phyloP scores from a whole-genome alignment of 2,797 vertebrate species.

The Bovichtus variegatus region DNA sequence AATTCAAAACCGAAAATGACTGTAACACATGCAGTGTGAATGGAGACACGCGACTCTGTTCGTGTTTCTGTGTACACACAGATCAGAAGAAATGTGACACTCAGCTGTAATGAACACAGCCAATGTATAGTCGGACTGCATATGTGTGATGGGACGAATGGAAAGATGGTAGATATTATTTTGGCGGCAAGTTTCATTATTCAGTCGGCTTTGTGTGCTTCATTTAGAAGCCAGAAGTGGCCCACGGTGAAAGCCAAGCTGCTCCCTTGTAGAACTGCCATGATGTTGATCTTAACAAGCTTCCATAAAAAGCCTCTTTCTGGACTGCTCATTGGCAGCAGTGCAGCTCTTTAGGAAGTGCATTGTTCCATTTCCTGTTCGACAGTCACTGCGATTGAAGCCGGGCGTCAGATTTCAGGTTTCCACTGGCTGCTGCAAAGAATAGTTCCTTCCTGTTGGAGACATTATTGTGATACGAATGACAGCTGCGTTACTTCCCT shows the following conservation, averaged over 20 bases:
- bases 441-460: constrained; percentile 28
- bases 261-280: constrained; percentile 57
- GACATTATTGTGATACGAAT: background rate
- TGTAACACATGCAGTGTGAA: background rate
- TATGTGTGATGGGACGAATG: constrained; percentile 58
- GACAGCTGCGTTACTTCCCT: constrained; percentile 1
- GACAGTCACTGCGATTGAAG: constrained; percentile 48
- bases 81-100: background rate
- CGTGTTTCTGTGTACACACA: too few relatives aligned
- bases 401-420: constrained; percentile 39
- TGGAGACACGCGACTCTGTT: background rate
- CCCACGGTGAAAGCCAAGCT: constrained; percentile 61
- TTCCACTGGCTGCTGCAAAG: constrained; percentile 36
- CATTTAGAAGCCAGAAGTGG: constrained; percentile 55
- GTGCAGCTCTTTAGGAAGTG: constrained; percentile 64
- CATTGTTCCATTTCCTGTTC: constrained; percentile 67
- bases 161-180: constrained; percentile 36
- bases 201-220: constrained; percentile 60
- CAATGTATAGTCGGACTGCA: constrained; percentile 46
- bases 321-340: constrained; percentile 51
- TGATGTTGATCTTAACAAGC: constrained; percentile 61
- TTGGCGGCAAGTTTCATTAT: constrained; percentile 62
- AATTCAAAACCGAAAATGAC: background rate
- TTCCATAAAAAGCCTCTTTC: constrained; percentile 58
- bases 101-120: constrained; percentile 21